Evolutionary conservation across 2,113 vertebrate species (phyloP), one percentile per base, ranked within the genome.

Genomic region (Hippocampus comes): DNA sequence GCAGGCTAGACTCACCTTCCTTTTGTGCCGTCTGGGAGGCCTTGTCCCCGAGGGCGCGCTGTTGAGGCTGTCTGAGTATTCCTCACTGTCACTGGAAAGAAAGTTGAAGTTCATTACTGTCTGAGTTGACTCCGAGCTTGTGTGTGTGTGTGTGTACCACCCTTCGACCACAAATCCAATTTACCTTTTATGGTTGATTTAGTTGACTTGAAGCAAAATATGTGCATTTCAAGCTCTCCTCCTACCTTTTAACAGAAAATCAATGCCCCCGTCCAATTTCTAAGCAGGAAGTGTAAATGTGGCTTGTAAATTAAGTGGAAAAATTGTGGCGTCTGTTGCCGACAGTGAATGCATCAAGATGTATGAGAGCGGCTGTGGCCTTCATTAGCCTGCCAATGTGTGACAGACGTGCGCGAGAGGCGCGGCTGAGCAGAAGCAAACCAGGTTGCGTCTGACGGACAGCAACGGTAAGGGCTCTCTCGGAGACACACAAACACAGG

Each of bases 301-400:
- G 81, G 79, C 84, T 38, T 79, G 86, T 90, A 86, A 89, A 90
- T 91, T 78, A 91, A 90, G 87, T 87, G 84, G 27, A 86, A 88
- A 82, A 87, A 86, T 81, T 83, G 78, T 79, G 75, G 79, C 78
- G 87, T 82, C 69, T 86, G 77, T 72, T 82, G 88, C 85, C 81
- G 86, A 81, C 85, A 75, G 84, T 86, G 87, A 91, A 90, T 86
- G 88, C 87, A 91, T 91, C 88, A 90, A 91, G 89, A 91, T 91
- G 90, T 90, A 89, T 91, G 90, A 90, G 88, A 83, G 84, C 80
- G 82, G 90, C 90, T 88, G 88, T 91, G 90, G 90, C 90, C 89
- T 91, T 91, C 90, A 91, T 91, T 91, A 91, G 90, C 87, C 78
- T 68, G 85, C 76, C 59, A 48, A 72, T 81, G 87, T 90, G 90